A percentile compares a stretch with the other conserved stretches of the same genome.
Conservation (phyloP, 2,888 invertebrate species). For the Conchocele bisecta region DNA sequence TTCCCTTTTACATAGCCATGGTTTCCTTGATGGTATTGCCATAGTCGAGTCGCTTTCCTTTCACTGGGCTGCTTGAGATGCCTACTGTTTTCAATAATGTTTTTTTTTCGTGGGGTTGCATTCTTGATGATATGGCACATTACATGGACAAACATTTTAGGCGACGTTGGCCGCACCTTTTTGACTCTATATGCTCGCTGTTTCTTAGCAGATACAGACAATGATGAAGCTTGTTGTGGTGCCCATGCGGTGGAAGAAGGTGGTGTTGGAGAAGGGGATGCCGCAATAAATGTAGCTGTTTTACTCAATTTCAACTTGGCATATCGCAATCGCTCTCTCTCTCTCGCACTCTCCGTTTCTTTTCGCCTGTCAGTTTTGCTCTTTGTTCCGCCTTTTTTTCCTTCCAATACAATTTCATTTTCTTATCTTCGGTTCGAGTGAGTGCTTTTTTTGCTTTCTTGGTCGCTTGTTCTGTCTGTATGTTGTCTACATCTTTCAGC, state of each 20-base stretch:
- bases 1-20: neutral
- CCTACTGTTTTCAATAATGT: neutral
- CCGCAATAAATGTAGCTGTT: too few relatives aligned
- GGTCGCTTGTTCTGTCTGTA: neutral
- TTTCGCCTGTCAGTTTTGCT: neutral
- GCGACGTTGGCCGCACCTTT: neutral
- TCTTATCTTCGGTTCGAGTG: neutral
- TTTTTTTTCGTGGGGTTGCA: neutral
- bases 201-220: neutral
- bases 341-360: neutral
- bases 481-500: neutral
- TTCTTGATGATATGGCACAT: neutral
- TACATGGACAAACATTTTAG: neutral
- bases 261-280: neutral
- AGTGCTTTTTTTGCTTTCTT: neutral
- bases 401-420: neutral
- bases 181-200: neutral
- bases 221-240: too few relatives aligned
- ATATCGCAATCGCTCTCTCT: too few relatives aligned
- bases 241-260: too few relatives aligned
- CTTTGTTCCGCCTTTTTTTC: constrained; percentile 1
- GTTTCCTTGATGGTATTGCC: neutral
- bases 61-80: constrained; percentile 2
- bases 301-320: too few relatives aligned
- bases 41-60: neutral